phyloP scores from a whole-genome alignment of 2,888 invertebrate genomes.

The Lissonota sp. region DNA sequence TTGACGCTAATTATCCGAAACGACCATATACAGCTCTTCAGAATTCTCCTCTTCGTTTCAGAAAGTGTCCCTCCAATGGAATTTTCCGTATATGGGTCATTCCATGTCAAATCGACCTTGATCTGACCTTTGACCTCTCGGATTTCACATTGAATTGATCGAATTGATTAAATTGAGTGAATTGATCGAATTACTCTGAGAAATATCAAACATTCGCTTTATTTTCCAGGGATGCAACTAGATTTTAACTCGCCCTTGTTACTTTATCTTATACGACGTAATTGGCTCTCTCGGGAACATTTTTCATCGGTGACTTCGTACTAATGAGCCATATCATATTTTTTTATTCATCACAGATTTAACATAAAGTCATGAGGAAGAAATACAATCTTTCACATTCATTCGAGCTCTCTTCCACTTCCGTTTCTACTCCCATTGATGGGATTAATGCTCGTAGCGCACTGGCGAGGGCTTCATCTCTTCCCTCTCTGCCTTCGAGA shows the following conservation, averaged over 20 bases:
- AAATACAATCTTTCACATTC: slow-evolving; percentile 19
- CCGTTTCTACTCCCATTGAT: slow-evolving; percentile 28
- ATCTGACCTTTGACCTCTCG: no score
- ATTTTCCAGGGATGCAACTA: no score
- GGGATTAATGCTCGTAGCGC: slow-evolving; percentile 40
- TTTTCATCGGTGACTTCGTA: neutral
- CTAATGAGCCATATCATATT: slow-evolving; percentile 32
- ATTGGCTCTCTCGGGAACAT: neutral
- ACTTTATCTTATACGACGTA: neutral
- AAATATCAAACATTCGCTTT: no score
- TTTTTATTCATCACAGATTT: neutral
- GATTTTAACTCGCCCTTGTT: no score
- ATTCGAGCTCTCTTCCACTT: slow-evolving; percentile 24
- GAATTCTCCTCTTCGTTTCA: slow-evolving; percentile 1
- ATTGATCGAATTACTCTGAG: no score
- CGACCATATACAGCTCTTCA: neutral
- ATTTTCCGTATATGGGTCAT: no score
- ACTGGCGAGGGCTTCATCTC: neutral
- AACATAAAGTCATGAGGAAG: neutral
- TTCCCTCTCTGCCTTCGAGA: slow-evolving; percentile 41
- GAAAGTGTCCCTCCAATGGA: no score
- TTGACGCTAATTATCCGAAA: slow-evolving; percentile 63
- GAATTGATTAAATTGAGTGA: no score
- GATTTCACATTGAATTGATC: no score
- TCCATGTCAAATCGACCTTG: no score